A percentile compares a stretch with the other conserved stretches of the same genome.
These are phyloP conservation scores for Cyclina sinensis DNA, from an alignment of 1,140 invertebrate genomes.

Conservation along the genomic window DNA sequence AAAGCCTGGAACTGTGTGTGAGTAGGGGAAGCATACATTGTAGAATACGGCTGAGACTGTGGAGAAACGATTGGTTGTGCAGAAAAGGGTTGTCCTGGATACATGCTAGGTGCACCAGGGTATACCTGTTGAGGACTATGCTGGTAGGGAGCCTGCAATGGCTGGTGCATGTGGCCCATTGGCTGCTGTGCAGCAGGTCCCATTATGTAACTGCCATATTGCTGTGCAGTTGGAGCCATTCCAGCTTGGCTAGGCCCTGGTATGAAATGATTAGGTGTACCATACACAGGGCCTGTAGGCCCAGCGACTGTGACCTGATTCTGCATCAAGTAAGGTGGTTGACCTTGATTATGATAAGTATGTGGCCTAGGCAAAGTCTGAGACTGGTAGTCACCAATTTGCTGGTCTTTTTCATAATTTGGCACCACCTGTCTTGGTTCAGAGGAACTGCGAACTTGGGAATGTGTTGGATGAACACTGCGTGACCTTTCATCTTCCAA, in stretches of 20 bases:
- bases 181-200: constrained; percentile 49
- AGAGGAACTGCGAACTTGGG: constrained; percentile 43
- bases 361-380: constrained; percentile 39
- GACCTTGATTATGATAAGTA: not conserved
- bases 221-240: constrained; percentile 41
- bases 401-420: constrained; percentile 6
- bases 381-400: constrained; percentile 19
- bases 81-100: constrained; percentile 46
- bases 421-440: constrained; percentile 53
- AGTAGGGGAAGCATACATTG: constrained; percentile 40
- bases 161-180: constrained; percentile 13
- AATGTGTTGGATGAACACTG: constrained; percentile 16
- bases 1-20: constrained; percentile 52
- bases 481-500: constrained; percentile 35
- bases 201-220: constrained; percentile 57
- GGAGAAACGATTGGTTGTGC: constrained; percentile 38
- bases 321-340: constrained; percentile 52
- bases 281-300: constrained; percentile 44
- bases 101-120: constrained; percentile 24
- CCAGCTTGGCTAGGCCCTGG: constrained; percentile 18
- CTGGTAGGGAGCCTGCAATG: constrained; percentile 30
- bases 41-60: constrained; percentile 35
- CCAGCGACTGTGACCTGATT: constrained; percentile 38
- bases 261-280: constrained; percentile 6
- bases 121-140: constrained; percentile 52